phyloP scores from a whole-genome alignment of 2,797 vertebrate species.

The Martes flavigula region DNA sequence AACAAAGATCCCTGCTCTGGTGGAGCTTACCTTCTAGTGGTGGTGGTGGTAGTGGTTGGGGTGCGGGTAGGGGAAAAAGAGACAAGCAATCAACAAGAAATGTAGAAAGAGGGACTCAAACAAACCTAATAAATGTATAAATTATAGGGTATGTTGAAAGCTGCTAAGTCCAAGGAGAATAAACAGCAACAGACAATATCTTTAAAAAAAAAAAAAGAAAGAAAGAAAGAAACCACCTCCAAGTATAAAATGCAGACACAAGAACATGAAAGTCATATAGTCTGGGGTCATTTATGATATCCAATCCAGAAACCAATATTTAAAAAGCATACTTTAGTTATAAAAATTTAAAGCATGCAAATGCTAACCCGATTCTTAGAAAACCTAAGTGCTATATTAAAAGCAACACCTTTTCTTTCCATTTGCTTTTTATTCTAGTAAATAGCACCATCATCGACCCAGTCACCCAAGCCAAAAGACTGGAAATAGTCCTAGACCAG shows the following conservation, averaged over 20 bases:
- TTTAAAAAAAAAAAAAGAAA: neutral
- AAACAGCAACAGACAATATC: neutral
- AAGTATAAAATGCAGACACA: conserved; percentile 26
- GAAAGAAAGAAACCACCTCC: neutral
- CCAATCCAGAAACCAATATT: conserved; percentile 24
- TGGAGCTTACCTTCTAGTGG: neutral
- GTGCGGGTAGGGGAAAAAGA: neutral
- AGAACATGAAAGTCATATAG: conserved; percentile 23
- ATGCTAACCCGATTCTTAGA: conserved; percentile 30
- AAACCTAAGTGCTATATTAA: neutral
- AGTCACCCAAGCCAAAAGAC: neutral
- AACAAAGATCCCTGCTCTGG: conserved; percentile 19
- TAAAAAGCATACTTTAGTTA: neutral
- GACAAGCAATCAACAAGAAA: conserved; percentile 34
- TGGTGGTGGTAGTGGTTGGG: neutral
- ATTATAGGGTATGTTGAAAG: conserved; percentile 3
- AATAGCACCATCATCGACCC: neutral
- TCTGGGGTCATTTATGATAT: neutral
- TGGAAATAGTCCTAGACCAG: neutral
- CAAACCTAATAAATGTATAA: conserved; percentile 32
- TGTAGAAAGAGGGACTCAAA: conserved; percentile 28
- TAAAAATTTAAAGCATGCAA: conserved; percentile 25
- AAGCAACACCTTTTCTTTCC: conserved; percentile 24
- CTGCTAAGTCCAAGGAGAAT: neutral
- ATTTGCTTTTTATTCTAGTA: conserved; percentile 29